phyloP scores from a whole-genome alignment of 2,888 invertebrate species.

The Microctonus brassicae region DNA sequence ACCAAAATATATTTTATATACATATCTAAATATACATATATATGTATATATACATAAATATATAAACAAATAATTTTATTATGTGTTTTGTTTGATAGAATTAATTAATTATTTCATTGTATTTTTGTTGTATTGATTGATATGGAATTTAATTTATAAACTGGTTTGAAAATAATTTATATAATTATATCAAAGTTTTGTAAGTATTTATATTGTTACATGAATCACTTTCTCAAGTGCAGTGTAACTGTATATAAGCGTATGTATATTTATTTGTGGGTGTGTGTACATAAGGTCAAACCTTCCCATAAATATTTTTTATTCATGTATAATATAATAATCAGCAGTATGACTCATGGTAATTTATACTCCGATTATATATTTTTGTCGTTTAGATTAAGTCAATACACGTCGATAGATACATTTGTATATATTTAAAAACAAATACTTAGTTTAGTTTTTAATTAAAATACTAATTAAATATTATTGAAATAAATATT shows the following conservation, averaged over 20 bases:
- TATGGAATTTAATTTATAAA: neutral
- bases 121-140: neutral
- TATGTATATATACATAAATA: too few species aligned
- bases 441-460: too few species aligned
- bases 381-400: too few species aligned
- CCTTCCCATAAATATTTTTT: neutral
- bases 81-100: neutral
- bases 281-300: too few species aligned
- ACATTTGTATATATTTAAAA: too few species aligned
- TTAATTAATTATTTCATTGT: neutral
- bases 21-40: neutral
- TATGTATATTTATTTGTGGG: neutral
- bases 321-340: neutral
- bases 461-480: too few species aligned
- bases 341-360: neutral
- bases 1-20: conserved; percentile 6
- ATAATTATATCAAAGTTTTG: neutral
- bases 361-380: neutral
- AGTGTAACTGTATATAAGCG: too few species aligned
- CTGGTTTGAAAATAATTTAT: too few species aligned
- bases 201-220: neutral
- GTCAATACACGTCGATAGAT: too few species aligned
- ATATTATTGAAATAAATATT: too few species aligned
- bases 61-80: too few species aligned
- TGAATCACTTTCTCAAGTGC: neutral